Base-by-base conservation (phyloP, 37 sponge, comb jelly and placozoan genomes). In the Tethya wilhelma region DNA sequence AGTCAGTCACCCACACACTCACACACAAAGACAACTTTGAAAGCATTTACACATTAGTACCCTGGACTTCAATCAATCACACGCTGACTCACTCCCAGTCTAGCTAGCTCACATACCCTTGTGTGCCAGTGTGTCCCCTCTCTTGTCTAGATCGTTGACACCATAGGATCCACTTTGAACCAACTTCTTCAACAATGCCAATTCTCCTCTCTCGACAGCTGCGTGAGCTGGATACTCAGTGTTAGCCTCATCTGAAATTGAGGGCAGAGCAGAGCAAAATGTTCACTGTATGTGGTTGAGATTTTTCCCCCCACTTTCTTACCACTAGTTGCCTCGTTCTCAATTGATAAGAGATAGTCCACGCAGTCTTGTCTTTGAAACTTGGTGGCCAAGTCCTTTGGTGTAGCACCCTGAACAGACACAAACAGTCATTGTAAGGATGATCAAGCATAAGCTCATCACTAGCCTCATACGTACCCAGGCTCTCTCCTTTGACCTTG, bases 51-150 rank as follows among this genome's bases (percentile, higher is more conserved):
- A n/a, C n/a, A n/a, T n/a, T n/a, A n/a, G n/a, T n/a, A n/a, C n/a
- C n/a, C n/a, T n/a, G n/a, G n/a, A n/a, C n/a, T n/a, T n/a, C n/a
- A 60, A n/a, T n/a, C 7, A 60, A 60, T 60, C 63, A 12, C 20
- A n/a, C 28, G 28, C 9, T 49, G 14, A 49, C 9, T 49, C 14
- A 49, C 14, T 49, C 22, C 28, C 26, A 37, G 28, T 28, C 2
- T 3, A 64, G 12, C 2, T n/a, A n/a, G n/a, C n/a, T n/a, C n/a
- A n/a, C 49, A 44, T 12, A 95, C 95, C 95, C 78, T 88, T 91
- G 56, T 95, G 95, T 25, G 89, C 89, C 30, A 76, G 83, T n/a
- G 95, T 91, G 76, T 77, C 65, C 0, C 87, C 87, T 14, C 32
- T 42, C 1, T 28, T 43, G 39, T 95, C 93, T 32, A 44, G 58